Conservation (phyloP, 2,113 vertebrate genomes). For the Cyphomyrus discorhynchus region DNA sequence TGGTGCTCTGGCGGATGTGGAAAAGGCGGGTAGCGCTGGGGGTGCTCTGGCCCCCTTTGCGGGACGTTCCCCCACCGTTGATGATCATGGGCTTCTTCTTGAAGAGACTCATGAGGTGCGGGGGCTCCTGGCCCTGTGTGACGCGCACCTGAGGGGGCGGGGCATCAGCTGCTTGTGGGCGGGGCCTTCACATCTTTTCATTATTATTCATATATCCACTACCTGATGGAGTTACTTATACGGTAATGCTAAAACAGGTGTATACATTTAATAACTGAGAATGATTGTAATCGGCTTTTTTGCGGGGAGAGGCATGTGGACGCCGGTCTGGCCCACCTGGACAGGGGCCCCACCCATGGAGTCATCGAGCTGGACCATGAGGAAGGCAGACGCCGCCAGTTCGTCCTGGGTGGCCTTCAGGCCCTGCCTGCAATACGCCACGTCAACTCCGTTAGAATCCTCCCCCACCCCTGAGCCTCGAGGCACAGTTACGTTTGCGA, state of each 20-base stretch:
- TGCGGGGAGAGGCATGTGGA: background rate
- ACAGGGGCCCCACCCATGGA: slow-evolving; percentile 54
- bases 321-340: slow-evolving; percentile 45
- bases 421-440: slow-evolving; percentile 56
- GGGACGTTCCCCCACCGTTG: slow-evolving; percentile 58
- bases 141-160: slow-evolving; percentile 57
- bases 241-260: background rate
- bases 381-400: slow-evolving; percentile 51
- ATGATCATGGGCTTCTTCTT: slow-evolving; percentile 57
- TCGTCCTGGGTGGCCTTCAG: slow-evolving; percentile 54
- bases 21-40: slow-evolving; percentile 49
- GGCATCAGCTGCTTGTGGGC: background rate
- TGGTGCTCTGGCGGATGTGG: slow-evolving; percentile 58
- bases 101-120: slow-evolving; percentile 63
- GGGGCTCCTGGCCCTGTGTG: slow-evolving; percentile 61
- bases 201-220: background rate
- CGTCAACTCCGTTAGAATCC: background rate
- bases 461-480: background rate
- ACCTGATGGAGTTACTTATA: background rate
- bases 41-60: slow-evolving; percentile 39
- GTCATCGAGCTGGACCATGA: slow-evolving; percentile 56
- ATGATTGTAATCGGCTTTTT: background rate
- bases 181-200: background rate
- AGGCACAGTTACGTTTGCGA: background rate
- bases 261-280: background rate